phyloP scores from a whole-genome alignment of 1,140 invertebrate genomes.

The Drosophila oshimai region DNA sequence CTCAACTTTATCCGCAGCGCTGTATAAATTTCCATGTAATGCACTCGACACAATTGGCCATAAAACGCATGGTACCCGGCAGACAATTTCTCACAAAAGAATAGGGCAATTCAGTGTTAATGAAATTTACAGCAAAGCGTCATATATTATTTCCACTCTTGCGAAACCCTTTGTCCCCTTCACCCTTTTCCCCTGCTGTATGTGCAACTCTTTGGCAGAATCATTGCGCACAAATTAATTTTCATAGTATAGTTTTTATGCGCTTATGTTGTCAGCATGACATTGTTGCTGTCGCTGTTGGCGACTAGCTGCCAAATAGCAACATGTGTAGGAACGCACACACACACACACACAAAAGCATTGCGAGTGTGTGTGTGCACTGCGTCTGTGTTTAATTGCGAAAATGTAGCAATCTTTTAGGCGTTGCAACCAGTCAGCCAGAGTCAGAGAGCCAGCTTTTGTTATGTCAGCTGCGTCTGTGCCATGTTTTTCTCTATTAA shows the following conservation, averaged over 20 bases:
- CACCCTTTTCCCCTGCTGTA: background rate
- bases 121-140: constrained; percentile 47
- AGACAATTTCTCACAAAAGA: constrained; percentile 44
- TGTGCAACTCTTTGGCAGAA: constrained; percentile 33
- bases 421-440: constrained; percentile 47
- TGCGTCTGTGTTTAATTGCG: constrained; percentile 69
- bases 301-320: constrained; percentile 50
- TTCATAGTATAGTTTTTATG: constrained; percentile 56
- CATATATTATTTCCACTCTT: constrained; percentile 37
- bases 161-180: background rate
- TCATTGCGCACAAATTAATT: constrained; percentile 69
- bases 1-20: constrained; percentile 23
- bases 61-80: constrained; percentile 22
- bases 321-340: constrained; percentile 57
- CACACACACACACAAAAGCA: constrained; percentile 10
- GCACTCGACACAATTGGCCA: constrained; percentile 51
- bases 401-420: constrained; percentile 80
- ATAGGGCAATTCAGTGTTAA: constrained; percentile 46
- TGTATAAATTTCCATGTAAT: constrained; percentile 49
- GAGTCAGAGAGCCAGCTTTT: constrained; percentile 52
- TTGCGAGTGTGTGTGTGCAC: constrained; percentile 17
- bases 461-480: constrained; percentile 63
- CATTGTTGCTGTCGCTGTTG: constrained; percentile 47
- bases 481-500: constrained; percentile 71
- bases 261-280: constrained; percentile 75